Percentiles rank a stretch among this genome's conserved stretches.
Evolutionary conservation across 1,140 invertebrate genomes (phyloP).

Genomic region (Drosophila kohkoa): DNA sequence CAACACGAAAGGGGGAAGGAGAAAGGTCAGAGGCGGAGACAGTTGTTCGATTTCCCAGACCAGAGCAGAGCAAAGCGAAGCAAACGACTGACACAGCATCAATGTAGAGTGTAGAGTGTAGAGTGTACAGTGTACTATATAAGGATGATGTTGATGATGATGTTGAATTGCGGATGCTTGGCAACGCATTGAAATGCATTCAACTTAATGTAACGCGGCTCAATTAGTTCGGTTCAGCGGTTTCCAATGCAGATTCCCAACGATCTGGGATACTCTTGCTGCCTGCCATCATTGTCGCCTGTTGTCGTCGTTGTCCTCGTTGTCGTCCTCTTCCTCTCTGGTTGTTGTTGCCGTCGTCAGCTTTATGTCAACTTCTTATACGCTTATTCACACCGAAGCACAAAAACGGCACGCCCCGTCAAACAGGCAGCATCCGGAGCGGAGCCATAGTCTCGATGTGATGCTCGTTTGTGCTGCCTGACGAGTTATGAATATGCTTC

Average conservation of each 20-base stretch:
- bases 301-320: conserved; percentile 14
- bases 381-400: conserved; percentile 82
- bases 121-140: conserved; percentile 42
- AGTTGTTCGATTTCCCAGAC: conserved; percentile 70
- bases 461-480: conserved; percentile 69
- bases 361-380: conserved; percentile 81
- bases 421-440: conserved; percentile 18
- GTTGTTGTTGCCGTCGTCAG: conserved; percentile 39
- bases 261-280: conserved; percentile 43
- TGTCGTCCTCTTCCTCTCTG: conserved; percentile 13
- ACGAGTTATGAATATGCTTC: conserved; percentile 66
- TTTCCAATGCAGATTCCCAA: conserved; percentile 70
- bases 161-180: conserved; percentile 57
- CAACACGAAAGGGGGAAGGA: background rate
- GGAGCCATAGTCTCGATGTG: conserved; percentile 7
- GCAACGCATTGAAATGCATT: conserved; percentile 81
- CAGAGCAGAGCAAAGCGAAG: too few relatives aligned
- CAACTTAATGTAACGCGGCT: conserved; percentile 82
- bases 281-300: conserved; percentile 23
- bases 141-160: conserved; percentile 21
- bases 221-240: conserved; percentile 82
- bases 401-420: conserved; percentile 66
- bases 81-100: conserved; percentile 43
- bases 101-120: conserved; percentile 1
- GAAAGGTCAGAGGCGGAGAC: conserved; percentile 30